phyloP scores from a whole-genome alignment of 2,888 invertebrate species.

The Euspilapteryx auroguttella region DNA sequence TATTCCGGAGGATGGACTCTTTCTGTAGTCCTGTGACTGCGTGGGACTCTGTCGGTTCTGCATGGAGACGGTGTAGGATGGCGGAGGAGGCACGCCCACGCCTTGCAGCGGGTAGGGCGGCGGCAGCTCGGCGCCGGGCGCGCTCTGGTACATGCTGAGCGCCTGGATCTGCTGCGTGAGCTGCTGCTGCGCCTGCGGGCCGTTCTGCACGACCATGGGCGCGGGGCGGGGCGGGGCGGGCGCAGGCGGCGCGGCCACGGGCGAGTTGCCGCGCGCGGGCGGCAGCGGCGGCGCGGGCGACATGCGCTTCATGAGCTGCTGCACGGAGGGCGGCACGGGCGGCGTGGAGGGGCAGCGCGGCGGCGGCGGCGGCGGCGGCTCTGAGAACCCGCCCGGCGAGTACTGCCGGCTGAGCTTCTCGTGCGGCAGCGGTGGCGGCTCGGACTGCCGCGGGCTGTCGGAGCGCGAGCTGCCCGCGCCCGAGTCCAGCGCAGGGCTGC shows the following conservation, averaged over 20 bases:
- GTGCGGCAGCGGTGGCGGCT: conserved; percentile 63
- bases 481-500: conserved; percentile 85
- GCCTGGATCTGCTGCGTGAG: conserved; percentile 88
- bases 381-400: conserved; percentile 66
- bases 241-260: conserved; percentile 67
- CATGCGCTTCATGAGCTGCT: conserved; percentile 62
- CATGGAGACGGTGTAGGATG: conserved; percentile 83
- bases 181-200: conserved; percentile 82
- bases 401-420: conserved; percentile 68
- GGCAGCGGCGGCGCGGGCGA: conserved; percentile 66
- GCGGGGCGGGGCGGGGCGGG: conserved; percentile 61
- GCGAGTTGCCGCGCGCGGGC: conserved; percentile 73
- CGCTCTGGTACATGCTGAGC: conserved; percentile 72
- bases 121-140: conserved; percentile 65
- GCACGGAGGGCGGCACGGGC: conserved; percentile 66
- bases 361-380: conserved; percentile 76
- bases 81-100: conserved; percentile 72
- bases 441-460: conserved; percentile 79
- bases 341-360: conserved; percentile 72
- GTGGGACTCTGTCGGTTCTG: conserved; percentile 88
- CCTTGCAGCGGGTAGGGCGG: conserved; percentile 69
- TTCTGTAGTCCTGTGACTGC: conserved; percentile 77
- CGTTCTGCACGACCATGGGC: conserved; percentile 82
- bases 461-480: conserved; percentile 88
- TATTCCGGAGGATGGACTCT: conserved; percentile 84